Conservation (phyloP, 2,888 invertebrate species). For the Hirudinaria manillensis region DNA sequence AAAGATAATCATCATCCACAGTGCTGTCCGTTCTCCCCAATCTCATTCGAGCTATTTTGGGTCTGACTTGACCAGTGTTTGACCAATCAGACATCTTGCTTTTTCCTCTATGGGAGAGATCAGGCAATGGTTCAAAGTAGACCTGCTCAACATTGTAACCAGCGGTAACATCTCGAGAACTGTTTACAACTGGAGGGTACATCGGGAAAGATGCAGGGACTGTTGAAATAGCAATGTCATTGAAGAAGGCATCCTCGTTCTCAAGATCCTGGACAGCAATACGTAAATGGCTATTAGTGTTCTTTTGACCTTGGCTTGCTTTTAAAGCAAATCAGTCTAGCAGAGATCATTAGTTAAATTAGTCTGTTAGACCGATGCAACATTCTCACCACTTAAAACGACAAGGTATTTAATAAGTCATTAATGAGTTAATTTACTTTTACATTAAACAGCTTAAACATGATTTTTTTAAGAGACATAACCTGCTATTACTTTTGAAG, state of each 20-base stretch:
- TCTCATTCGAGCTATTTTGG: conserved; percentile 28
- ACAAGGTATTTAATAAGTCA: too few relatives aligned
- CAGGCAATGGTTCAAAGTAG: conserved; percentile 50
- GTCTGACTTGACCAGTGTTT: conserved; percentile 27
- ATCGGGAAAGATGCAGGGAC: conserved; percentile 37
- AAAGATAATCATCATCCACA: not conserved
- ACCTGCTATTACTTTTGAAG: too few relatives aligned
- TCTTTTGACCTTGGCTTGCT: too few relatives aligned
- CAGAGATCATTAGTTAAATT: too few relatives aligned
- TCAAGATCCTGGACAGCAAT: conserved; percentile 5
- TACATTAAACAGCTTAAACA: too few relatives aligned
- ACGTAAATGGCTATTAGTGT: too few relatives aligned
- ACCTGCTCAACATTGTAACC: conserved; percentile 25
- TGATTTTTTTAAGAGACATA: too few relatives aligned
- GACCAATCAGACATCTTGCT: not conserved
- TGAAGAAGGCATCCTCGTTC: conserved; percentile 30
- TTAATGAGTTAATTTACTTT: too few relatives aligned
- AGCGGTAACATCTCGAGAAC: not conserved
- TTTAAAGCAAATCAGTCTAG: too few relatives aligned
- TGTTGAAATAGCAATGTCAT: conserved; percentile 32
- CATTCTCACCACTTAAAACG: too few relatives aligned
- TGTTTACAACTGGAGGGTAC: conserved; percentile 39
- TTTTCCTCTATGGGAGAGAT: conserved; percentile 39
- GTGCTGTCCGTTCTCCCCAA: conserved; percentile 30
- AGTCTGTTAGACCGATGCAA: too few relatives aligned